Base-by-base conservation (phyloP, 2,113 vertebrate species). In the Nyctereutes procyonoides region DNA sequence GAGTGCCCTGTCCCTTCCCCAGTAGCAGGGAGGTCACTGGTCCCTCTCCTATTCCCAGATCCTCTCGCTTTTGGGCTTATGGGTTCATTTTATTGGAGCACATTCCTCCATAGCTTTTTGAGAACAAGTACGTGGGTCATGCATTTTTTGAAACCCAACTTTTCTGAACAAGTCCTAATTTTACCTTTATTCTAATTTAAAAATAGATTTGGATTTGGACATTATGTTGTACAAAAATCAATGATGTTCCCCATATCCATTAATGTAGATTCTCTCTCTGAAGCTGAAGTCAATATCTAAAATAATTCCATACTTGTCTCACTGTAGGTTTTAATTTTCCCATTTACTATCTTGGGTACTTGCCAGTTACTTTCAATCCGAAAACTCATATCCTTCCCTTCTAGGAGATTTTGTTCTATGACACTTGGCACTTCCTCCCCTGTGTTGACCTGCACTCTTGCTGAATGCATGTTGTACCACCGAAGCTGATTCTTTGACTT, bases 1-100 rank as follows among this genome's bases (percentile, higher is more conserved):
- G 4, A 8, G 62, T 13, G 11, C 19, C 7, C 1, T 22, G 7
- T 7, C 14, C n/a, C 71, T 11, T 55, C 0, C 5, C 69, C n/a
- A 3, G 73, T 22, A 0, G 26, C 8, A 2, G 16, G n/a, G 90
- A 48, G 63, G 56, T 15, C n/a, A 38, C 63, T 5, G 3, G 8
- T 19, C 43, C 67, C 85, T 63, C 22, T 55, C 62, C n/a, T 43
- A 26, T 11, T 88, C 53, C 28, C 58, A 62, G n/a, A 22, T 19
- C 8, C 5, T 17, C 1, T 60, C 26, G 11, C 14, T 24, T 76
- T 19, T 35, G 58, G 60, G 17, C 32, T 56, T 60, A 26, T 4
- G 7, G 35, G 51, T 69, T 77, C 35, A n/a, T 84, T 71, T 16
- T 48, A 48, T 1, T 22, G 24, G 35, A 32, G 35, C 51, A 55